Percentiles rank a stretch among this genome's conserved stretches.
Evolutionary conservation across 2,888 invertebrate genomes (phyloP).

Genomic region (Myopa tessellatipennis): DNA sequence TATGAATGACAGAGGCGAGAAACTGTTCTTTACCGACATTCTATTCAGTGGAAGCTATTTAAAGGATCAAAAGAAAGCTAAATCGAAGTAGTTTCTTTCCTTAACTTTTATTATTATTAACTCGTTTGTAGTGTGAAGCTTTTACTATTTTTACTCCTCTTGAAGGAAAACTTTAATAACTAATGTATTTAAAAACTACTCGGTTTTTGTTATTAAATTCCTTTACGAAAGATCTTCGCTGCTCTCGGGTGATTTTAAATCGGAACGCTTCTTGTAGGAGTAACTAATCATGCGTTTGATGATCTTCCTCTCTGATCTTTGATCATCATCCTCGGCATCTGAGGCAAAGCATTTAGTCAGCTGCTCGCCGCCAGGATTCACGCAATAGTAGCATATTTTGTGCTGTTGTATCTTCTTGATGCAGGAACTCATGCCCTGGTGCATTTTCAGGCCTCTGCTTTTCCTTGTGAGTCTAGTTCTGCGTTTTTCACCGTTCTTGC

Average conservation of each 20-base stretch:
- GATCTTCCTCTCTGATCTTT: conserved; percentile 54
- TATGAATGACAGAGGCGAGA: neutral
- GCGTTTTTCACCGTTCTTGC: conserved; percentile 37
- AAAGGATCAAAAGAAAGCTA: neutral
- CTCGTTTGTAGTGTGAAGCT: neutral
- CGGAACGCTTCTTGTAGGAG: conserved; percentile 45
- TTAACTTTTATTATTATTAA: neutral
- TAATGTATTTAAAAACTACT: neutral
- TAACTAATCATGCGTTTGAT: conserved; percentile 61
- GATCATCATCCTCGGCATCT: conserved; percentile 23
- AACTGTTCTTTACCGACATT: neutral
- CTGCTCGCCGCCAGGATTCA: conserved; percentile 50
- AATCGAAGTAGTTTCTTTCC: neutral
- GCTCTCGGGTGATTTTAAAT: neutral
- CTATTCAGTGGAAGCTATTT: neutral
- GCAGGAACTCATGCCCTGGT: conserved; percentile 51
- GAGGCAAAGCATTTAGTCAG: conserved; percentile 55
- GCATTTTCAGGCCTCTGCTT: conserved; percentile 31
- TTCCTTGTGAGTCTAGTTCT: too few relatives aligned
- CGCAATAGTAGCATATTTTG: conserved; percentile 59
- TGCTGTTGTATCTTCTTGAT: conserved; percentile 49
- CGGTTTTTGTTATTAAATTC: neutral
- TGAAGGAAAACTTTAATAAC: neutral
- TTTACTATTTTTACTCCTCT: neutral
- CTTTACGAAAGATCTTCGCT: neutral